Conservation (phyloP, 1,140 invertebrate species). For the Myzus persicae region DNA sequence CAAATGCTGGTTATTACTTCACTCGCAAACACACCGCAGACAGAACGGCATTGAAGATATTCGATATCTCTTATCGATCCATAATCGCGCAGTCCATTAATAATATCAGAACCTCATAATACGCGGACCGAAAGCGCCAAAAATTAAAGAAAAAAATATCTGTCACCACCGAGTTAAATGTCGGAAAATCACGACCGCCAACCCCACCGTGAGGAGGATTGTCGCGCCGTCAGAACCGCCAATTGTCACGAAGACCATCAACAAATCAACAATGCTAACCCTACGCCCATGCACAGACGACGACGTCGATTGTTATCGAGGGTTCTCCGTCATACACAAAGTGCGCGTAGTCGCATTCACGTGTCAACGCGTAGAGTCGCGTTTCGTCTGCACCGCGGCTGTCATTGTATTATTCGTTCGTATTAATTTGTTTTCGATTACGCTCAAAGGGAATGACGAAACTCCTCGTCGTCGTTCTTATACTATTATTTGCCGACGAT, state of each 20-base stretch:
- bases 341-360: neutral
- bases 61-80: neutral
- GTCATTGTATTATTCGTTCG: neutral
- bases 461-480: neutral
- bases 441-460: neutral
- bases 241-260: neutral
- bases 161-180: neutral
- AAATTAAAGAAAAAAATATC: neutral
- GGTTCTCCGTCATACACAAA: neutral
- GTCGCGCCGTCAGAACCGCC: neutral
- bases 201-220: neutral
- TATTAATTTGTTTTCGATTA: conserved; percentile 12
- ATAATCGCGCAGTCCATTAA: neutral
- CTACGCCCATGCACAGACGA: neutral
- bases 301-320: neutral
- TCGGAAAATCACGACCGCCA: no score
- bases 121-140: neutral
- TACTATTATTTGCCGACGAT: neutral
- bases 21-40: neutral
- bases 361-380: neutral
- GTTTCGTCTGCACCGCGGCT: neutral
- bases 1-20: neutral
- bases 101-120: neutral
- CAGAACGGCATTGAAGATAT: neutral
- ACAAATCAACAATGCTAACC: neutral